A percentile compares a stretch with the other conserved stretches of the same genome.
Conservation (phyloP, 1,140 invertebrate genomes). For the Drosophila ironensis region DNA sequence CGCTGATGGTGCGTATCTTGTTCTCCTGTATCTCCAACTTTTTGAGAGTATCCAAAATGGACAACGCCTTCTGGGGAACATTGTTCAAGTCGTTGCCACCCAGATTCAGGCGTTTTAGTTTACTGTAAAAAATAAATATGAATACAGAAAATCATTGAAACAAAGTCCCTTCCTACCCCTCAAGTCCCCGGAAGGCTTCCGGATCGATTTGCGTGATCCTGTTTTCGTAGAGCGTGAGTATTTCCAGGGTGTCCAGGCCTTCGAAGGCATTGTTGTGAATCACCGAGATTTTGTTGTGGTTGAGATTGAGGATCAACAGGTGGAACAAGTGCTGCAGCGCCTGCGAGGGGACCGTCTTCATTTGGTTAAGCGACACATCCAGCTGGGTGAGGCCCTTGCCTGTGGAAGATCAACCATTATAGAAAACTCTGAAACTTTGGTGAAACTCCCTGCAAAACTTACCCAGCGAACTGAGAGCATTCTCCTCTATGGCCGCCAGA, state of each 20-base stretch:
- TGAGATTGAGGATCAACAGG: conserved; percentile 93
- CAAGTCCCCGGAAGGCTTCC: conserved; percentile 91
- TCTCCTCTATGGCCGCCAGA: conserved; percentile 92
- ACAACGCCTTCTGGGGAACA: conserved; percentile 90
- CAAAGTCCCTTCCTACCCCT: conserved; percentile 86
- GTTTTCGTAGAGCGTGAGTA: conserved; percentile 94
- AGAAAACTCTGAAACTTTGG: background rate
- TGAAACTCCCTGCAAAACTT: conserved; percentile 50
- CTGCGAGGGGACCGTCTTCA: conserved; percentile 89
- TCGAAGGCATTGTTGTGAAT: conserved; percentile 91
- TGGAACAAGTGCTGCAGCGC: conserved; percentile 91
- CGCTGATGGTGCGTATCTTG: conserved; percentile 88
- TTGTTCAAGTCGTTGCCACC: conserved; percentile 90
- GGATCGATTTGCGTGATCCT: conserved; percentile 89
- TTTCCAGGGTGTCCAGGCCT: conserved; percentile 92
- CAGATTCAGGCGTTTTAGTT: conserved; percentile 92
- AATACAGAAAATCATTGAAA: too few species aligned
- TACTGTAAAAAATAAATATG: conserved; percentile 83
- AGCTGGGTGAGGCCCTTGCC: conserved; percentile 91
- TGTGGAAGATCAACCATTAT: conserved; percentile 66
- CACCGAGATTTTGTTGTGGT: conserved; percentile 91
- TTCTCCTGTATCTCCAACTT: conserved; percentile 95
- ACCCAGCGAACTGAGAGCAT: conserved; percentile 92
- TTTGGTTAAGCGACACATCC: conserved; percentile 91
- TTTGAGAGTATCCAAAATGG: conserved; percentile 89